phyloP scores from a whole-genome alignment of 2,888 invertebrate genomes.

The Scrobipalpa atriplicella region DNA sequence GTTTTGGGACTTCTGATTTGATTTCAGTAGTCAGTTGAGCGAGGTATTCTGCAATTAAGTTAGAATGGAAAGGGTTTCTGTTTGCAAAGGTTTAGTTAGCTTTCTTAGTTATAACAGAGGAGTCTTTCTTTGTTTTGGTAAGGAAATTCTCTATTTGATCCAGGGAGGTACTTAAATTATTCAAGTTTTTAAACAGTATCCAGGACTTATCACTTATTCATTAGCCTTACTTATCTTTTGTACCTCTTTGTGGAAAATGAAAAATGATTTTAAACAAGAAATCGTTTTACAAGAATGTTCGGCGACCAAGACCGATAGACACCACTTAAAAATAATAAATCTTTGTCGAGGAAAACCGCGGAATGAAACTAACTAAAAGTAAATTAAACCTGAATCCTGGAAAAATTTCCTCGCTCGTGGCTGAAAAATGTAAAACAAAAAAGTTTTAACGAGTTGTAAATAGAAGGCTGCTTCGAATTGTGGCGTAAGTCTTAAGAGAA shows the following conservation, averaged over 20 bases:
- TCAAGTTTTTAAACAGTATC: neutral
- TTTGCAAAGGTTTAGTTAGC: constrained; percentile 11
- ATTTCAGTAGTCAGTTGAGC: neutral
- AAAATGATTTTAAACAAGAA: too few species aligned
- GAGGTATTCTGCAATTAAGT: constrained; percentile 14
- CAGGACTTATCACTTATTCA: too few species aligned
- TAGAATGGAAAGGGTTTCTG: constrained; percentile 7
- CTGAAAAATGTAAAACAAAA: constrained; percentile 30
- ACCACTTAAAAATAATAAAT: constrained; percentile 21
- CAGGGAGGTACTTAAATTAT: neutral
- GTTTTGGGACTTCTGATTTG: constrained; percentile 20
- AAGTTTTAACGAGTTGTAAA: constrained; percentile 37
- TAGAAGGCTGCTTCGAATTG: constrained; percentile 26
- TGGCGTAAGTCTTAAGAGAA: constrained; percentile 16
- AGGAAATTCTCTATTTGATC: neutral
- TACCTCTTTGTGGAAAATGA: too few species aligned
- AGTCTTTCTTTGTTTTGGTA: neutral
- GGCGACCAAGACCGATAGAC: neutral
- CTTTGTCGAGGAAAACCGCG: constrained; percentile 16
- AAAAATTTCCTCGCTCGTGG: constrained; percentile 15
- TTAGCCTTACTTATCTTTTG: too few species aligned
- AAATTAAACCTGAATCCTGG: constrained; percentile 24
- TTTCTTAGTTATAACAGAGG: neutral
- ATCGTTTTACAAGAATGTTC: neutral
- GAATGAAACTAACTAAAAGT: constrained; percentile 26